These are phyloP conservation scores for Chinchilla lanigera DNA, from an alignment of 2,113 vertebrate species.

Conservation along the genomic window DNA sequence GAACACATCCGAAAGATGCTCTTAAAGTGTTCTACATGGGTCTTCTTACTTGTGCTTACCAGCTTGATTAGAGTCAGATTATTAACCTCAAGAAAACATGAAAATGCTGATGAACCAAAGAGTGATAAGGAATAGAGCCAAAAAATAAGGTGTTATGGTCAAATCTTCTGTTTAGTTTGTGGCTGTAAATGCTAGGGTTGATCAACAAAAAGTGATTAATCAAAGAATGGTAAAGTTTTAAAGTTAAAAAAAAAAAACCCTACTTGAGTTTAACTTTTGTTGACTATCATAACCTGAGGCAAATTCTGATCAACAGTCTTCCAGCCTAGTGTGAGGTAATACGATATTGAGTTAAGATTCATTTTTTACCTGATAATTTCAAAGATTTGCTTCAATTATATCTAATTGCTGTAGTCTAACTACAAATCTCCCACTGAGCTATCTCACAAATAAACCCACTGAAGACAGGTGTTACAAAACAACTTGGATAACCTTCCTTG, in stretches of 20 bases:
- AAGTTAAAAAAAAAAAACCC: not conserved
- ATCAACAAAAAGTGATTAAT: not conserved
- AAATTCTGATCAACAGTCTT: not conserved
- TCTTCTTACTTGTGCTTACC: not conserved
- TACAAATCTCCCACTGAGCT: not conserved
- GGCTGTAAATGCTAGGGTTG: not conserved
- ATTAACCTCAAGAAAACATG: not conserved
- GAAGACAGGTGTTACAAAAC: not conserved
- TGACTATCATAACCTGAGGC: not conserved
- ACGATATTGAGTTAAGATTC: not conserved
- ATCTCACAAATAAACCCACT: not conserved
- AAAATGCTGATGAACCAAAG: not conserved
- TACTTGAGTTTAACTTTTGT: not conserved
- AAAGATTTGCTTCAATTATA: not conserved
- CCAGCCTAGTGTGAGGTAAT: not conserved
- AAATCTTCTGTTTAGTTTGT: not conserved
- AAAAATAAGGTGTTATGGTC: not conserved
- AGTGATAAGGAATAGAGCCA: not conserved
- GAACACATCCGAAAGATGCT: not conserved
- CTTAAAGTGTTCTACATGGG: not conserved
- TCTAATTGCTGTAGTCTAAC: not conserved
- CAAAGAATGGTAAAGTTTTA: not conserved
- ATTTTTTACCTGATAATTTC: not conserved
- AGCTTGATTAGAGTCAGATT: not conserved
- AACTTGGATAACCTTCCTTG: not conserved